Conservation (phyloP, 2,888 invertebrate genomes). For the Drosophila nigritarsus region DNA sequence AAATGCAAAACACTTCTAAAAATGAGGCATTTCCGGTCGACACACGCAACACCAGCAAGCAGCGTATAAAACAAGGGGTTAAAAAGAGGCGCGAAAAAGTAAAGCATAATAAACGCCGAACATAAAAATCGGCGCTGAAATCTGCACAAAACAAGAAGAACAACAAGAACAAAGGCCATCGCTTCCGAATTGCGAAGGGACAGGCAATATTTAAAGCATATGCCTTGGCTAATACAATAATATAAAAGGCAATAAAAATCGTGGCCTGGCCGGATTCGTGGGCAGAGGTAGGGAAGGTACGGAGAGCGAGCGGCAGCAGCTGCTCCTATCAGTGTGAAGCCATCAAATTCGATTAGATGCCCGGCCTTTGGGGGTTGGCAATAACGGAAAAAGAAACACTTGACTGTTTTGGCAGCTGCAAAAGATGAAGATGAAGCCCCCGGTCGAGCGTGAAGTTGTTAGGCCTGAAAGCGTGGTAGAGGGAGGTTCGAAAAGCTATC, state of each 20-base stretch:
- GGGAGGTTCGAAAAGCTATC: constrained; percentile 30
- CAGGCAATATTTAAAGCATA: constrained; percentile 69
- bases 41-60: constrained; percentile 52
- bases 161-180: constrained; percentile 38
- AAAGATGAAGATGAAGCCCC: constrained; percentile 53
- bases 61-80: constrained; percentile 60
- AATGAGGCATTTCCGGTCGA: constrained; percentile 80
- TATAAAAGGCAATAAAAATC: constrained; percentile 75
- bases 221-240: constrained; percentile 77
- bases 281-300: constrained; percentile 28
- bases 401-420: constrained; percentile 78
- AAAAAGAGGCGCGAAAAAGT: constrained; percentile 73
- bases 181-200: constrained; percentile 36
- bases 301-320: constrained; percentile 61
- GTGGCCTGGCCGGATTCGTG: constrained; percentile 35
- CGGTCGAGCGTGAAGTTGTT: constrained; percentile 32
- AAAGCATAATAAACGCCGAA: constrained; percentile 65
- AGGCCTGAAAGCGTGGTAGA: constrained; percentile 3
- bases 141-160: constrained; percentile 54
- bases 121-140: constrained; percentile 74
- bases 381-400: constrained; percentile 63
- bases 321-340: constrained; percentile 83
- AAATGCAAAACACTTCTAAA: constrained; percentile 80
- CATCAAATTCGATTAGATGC: constrained; percentile 81
- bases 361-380: constrained; percentile 51